phyloP scores from a whole-genome alignment of 2,888 invertebrate genomes.

The Chrysolina americana region DNA sequence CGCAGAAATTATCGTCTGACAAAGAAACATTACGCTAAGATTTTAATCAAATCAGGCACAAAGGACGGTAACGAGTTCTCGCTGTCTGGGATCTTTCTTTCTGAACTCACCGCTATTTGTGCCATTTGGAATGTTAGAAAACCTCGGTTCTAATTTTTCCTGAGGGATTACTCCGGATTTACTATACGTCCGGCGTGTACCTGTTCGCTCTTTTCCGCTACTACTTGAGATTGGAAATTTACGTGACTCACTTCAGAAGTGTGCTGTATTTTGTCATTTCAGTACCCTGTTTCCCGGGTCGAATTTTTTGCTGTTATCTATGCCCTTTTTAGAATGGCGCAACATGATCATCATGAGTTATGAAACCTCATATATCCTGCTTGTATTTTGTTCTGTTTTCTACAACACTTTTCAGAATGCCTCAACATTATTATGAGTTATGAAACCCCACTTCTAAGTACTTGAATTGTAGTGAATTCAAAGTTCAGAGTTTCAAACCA shows the following conservation, averaged over 20 bases:
- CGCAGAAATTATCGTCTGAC: slow-evolving; percentile 20
- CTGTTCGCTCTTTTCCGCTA: slow-evolving; percentile 37
- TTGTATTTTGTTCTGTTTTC: no score
- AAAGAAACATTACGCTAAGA: slow-evolving; percentile 9
- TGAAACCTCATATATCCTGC: no score
- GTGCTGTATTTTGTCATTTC: slow-evolving; percentile 26
- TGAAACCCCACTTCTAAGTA: no score
- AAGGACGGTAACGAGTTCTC: slow-evolving; percentile 20
- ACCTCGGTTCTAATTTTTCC: slow-evolving; percentile 44
- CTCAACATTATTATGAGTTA: no score
- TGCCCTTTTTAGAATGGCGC: not conserved
- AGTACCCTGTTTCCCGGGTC: not conserved
- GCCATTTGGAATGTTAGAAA: slow-evolving; percentile 43
- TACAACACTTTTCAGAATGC: no score
- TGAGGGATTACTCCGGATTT: slow-evolving; percentile 43
- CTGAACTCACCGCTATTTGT: slow-evolving; percentile 16
- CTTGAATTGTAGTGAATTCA: no score
- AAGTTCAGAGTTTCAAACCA: no score
- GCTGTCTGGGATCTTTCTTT: slow-evolving; percentile 36
- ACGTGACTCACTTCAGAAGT: slow-evolving; percentile 42
- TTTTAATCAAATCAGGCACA: slow-evolving; percentile 29
- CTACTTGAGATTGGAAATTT: slow-evolving; percentile 45
- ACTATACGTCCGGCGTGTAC: slow-evolving; percentile 39
- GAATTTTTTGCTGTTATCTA: no score
- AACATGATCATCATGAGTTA: no score